Percentiles rank a stretch among this genome's conserved stretches.
Evolutionary conservation across 2,797 vertebrate genomes (phyloP).

Genomic region (Lycodopsis pacificus): DNA sequence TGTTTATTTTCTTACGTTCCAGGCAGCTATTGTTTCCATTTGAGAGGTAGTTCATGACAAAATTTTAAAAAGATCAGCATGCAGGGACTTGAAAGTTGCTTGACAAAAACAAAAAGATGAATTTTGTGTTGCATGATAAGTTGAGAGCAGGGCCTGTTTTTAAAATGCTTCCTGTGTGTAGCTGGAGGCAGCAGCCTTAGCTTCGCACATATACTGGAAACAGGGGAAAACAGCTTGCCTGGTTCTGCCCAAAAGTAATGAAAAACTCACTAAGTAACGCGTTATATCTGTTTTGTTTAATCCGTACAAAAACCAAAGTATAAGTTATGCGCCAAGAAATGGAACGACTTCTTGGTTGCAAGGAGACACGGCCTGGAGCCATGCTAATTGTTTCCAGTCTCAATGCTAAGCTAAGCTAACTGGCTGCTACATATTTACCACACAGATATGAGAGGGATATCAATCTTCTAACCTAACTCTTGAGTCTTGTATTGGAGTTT

Average conservation of each 20-base stretch:
- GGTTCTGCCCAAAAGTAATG: background rate
- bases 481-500: background rate
- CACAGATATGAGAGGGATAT: background rate
- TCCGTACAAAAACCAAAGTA: too few species aligned
- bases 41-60: background rate
- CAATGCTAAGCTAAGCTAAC: too few species aligned
- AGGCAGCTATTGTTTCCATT: background rate
- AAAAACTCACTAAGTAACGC: background rate
- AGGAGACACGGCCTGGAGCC: too few species aligned
- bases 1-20: background rate
- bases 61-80: background rate
- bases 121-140: background rate
- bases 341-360: too few species aligned
- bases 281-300: background rate
- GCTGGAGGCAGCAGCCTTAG: background rate
- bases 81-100: background rate
- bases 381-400: too few species aligned
- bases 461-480: background rate
- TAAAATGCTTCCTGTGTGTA: background rate
- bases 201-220: background rate
- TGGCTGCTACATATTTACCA: too few species aligned
- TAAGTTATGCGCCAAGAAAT: too few species aligned
- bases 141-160: background rate
- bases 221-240: background rate
- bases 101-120: background rate